These are phyloP conservation scores for Cyanoramphus novaezelandiae DNA, from an alignment of 2,113 vertebrate genomes.

Conservation along the genomic window DNA sequence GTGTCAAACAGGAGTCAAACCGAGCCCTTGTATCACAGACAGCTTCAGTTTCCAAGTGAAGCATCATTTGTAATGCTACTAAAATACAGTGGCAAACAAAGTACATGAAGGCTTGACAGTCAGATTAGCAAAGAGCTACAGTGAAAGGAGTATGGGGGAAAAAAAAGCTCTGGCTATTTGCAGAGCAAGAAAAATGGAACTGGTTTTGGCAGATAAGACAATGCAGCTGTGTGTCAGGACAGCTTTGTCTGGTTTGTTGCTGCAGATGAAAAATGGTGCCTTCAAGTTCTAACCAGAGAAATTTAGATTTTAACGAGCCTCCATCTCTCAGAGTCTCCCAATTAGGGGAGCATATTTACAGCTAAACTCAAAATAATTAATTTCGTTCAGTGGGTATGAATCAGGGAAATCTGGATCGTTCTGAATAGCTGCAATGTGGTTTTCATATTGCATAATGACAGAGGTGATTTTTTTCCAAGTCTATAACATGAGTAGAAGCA, in stretches of 20 bases:
- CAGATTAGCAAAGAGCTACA: neutral
- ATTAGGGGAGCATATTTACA: slow-evolving; percentile 28
- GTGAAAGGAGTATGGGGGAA: neutral
- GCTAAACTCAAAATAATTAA: neutral
- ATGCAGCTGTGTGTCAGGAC: neutral
- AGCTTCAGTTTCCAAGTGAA: neutral
- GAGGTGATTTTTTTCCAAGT: neutral
- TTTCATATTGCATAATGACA: neutral
- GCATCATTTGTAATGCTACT: neutral
- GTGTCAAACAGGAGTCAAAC: neutral
- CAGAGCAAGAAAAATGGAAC: neutral
- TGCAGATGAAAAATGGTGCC: neutral
- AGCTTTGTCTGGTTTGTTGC: neutral
- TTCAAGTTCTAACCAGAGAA: slow-evolving; percentile 4
- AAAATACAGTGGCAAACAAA: slow-evolving; percentile 30
- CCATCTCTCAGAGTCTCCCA: neutral
- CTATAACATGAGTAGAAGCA: neutral
- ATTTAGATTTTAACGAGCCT: neutral
- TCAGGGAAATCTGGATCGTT: neutral
- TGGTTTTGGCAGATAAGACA: slow-evolving; percentile 36
- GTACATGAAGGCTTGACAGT: slow-evolving; percentile 19
- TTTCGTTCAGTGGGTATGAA: neutral
- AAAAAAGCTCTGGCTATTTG: neutral
- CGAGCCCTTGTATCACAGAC: neutral
- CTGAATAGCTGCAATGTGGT: neutral